Evolutionary conservation across 2,113 vertebrate genomes (phyloP).

Genomic region (Cichladusa arquata): DNA sequence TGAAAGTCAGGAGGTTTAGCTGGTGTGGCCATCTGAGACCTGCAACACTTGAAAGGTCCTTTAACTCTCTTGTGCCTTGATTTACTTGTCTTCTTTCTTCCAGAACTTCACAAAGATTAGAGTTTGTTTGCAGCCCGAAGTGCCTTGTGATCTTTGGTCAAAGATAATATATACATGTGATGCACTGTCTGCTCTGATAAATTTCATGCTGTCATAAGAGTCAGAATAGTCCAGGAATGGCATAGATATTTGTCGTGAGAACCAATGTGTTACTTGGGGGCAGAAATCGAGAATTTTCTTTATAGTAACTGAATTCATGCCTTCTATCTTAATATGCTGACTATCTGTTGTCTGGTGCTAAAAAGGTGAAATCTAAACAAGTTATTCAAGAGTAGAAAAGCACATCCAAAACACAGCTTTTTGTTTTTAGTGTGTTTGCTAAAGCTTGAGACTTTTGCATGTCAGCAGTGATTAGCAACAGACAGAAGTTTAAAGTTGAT

Average conservation of each 20-base stretch:
- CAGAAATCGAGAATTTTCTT: neutral
- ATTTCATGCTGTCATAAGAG: neutral
- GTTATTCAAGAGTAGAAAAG: neutral
- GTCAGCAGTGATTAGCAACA: neutral
- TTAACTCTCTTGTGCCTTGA: neutral
- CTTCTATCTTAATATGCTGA: neutral
- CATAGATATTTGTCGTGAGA: neutral
- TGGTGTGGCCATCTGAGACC: neutral
- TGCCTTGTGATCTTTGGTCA: constrained; percentile 2
- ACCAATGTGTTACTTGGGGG: neutral
- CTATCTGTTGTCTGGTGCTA: neutral
- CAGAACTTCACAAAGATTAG: neutral
- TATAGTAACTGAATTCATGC: neutral
- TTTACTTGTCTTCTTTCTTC: neutral
- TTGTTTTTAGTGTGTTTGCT: neutral
- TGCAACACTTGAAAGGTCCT: neutral
- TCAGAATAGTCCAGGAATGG: neutral
- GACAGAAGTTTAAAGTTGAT: neutral
- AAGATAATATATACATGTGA: neutral
- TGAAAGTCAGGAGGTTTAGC: neutral
- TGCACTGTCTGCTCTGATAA: neutral
- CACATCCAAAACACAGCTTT: neutral
- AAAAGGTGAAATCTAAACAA: neutral
- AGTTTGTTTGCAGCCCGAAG: neutral
- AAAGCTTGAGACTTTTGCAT: neutral